These are phyloP conservation scores for Scarus forsteni DNA, from an alignment of 2,797 vertebrate genomes.

Conservation along the genomic window DNA sequence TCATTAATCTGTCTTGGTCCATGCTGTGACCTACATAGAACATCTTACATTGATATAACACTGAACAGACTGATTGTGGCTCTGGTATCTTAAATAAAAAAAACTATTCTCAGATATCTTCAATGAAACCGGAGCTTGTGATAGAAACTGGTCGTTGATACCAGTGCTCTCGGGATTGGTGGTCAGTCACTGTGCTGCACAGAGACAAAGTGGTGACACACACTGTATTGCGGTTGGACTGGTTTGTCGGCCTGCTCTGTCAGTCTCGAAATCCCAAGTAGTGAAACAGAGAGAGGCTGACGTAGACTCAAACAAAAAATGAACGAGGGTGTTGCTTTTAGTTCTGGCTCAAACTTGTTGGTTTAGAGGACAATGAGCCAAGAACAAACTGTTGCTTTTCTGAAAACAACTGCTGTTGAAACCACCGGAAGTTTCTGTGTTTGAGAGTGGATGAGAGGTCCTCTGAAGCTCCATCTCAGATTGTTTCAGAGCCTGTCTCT, in stretches of 20 bases:
- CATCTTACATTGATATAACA: background rate
- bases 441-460: slow-evolving; percentile 16
- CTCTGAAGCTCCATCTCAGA: slow-evolving; percentile 2
- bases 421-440: background rate
- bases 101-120: no score
- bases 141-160: slow-evolving; percentile 27
- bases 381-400: background rate
- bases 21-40: slow-evolving; percentile 13
- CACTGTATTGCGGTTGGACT: slow-evolving; percentile 61
- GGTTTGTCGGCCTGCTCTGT: slow-evolving; percentile 55
- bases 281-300: slow-evolving; percentile 20
- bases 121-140: no score
- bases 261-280: slow-evolving; percentile 6
- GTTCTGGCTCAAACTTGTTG: background rate
- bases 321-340: slow-evolving; percentile 21
- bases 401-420: background rate
- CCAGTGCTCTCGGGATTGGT: slow-evolving; percentile 26
- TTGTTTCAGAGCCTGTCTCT: slow-evolving; percentile 12
- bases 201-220: slow-evolving; percentile 22
- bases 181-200: slow-evolving; percentile 11
- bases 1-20: background rate
- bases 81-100: no score
- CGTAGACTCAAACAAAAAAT: slow-evolving; percentile 16
- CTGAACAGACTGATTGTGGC: background rate
- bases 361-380: background rate